Base-by-base conservation (phyloP, 2,888 invertebrate species). In the Lochmaea crataegi region DNA sequence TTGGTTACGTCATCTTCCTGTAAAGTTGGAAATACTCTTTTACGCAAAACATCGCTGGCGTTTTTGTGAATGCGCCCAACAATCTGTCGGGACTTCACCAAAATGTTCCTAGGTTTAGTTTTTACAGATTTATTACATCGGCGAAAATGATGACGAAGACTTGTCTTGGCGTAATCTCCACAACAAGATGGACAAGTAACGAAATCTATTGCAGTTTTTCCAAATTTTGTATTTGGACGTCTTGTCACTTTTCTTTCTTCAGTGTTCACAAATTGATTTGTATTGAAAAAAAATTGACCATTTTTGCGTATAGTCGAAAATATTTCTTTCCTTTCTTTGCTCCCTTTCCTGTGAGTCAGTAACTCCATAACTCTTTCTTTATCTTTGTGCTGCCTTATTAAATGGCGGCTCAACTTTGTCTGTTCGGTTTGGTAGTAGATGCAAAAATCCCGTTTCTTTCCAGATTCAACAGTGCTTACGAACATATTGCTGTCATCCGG, bases 21-120 rank as follows among this genome's bases (percentile, higher is more conserved):
- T 64, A 64, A 42, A 64, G 64, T 64, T 64, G 64, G 64, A 64
- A 64, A 64, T 64, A 64, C 64, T 64, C 18, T 64, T 64, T 64
- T 64, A 38, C 63, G 63, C 63, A 64, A 42, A 64, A 41, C 63
- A 38, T 41, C 63, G 42, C 45, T 64, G 18, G 63, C 63, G n/a
- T 64, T 64, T 64, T 64, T 64, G 63, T 64, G 63, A 42, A 64
- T 64, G 42, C 63, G 63, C 42, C 63, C 63, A 64, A 64, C 63
- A 14, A 64, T 64, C 63, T 64, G 63, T 64, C 63, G 63, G 2
- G 38, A 41, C 38, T 64, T 38, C 63, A 64, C 63, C 63, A 64
- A 42, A 42, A 64, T 64, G 42, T 45, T 64, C 41, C 64, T 64
- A 41, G 22, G 64, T 64, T 64, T 64, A 32, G 14, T 64, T 64